These are phyloP conservation scores for Sarcoramphus papa DNA, from an alignment of 2,797 vertebrate genomes.

Conservation along the genomic window DNA sequence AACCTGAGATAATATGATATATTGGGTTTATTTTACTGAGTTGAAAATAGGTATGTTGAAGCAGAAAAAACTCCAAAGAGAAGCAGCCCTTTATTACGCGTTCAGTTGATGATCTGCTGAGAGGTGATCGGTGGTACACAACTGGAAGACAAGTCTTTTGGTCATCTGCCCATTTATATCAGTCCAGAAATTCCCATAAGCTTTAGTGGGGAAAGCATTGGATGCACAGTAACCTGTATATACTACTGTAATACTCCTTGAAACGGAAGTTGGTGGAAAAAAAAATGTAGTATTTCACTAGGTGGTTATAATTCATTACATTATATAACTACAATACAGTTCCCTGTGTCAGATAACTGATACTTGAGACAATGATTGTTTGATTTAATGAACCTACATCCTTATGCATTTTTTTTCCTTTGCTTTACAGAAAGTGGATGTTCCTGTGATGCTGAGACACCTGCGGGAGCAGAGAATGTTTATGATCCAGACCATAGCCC, in stretches of 20 bases:
- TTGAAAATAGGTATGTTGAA: background rate
- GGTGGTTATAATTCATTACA: background rate
- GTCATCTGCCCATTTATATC: background rate
- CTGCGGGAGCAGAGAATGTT: slow-evolving; percentile 94
- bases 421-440: slow-evolving; percentile 85
- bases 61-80: background rate
- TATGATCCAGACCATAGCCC: slow-evolving; percentile 94
- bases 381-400: background rate
- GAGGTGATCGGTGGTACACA: background rate
- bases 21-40: background rate
- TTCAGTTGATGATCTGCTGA: background rate
- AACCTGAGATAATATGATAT: background rate
- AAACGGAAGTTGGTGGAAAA: background rate
- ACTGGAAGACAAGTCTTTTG: background rate
- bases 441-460: slow-evolving; percentile 87
- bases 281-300: background rate
- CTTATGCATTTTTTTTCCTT: background rate
- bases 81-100: background rate
- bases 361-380: background rate
- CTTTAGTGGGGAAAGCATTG: background rate
- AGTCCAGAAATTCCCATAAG: background rate
- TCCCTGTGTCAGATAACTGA: background rate
- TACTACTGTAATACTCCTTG: background rate
- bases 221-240: background rate
- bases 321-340: background rate